These are phyloP conservation scores for Pseudachorutes palmiensis DNA, from an alignment of 1,140 invertebrate species.

Conservation along the genomic window DNA sequence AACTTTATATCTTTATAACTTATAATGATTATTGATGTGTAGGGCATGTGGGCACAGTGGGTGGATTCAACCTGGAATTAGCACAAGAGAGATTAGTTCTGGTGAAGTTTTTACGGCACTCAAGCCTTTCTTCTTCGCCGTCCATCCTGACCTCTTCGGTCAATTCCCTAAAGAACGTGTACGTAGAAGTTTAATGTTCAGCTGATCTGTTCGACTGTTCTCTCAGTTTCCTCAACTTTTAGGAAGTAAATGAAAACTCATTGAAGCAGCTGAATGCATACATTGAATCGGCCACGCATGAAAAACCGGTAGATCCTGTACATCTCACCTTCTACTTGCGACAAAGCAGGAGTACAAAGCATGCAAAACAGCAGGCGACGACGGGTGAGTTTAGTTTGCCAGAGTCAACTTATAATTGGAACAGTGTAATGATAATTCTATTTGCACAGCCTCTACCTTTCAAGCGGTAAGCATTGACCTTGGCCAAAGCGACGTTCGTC, in stretches of 20 bases:
- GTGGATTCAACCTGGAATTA: background rate
- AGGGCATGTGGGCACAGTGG: too few relatives aligned
- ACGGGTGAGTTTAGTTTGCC: too few relatives aligned
- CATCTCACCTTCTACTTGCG: slow-evolving; percentile 63
- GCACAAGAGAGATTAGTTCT: slow-evolving; percentile 47
- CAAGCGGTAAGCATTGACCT: slow-evolving; percentile 43
- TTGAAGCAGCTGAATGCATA: slow-evolving; percentile 77
- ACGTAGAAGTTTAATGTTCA: slow-evolving; percentile 36
- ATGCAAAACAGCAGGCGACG: too few relatives aligned
- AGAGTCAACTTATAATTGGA: too few relatives aligned
- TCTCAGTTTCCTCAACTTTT: background rate
- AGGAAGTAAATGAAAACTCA: slow-evolving; percentile 84
- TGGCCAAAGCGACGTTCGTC: slow-evolving; percentile 57
- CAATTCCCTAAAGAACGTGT: slow-evolving; percentile 79
- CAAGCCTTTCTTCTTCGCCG: slow-evolving; percentile 86
- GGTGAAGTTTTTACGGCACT: slow-evolving; percentile 79
- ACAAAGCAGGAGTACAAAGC: too few relatives aligned
- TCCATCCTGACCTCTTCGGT: slow-evolving; percentile 90
- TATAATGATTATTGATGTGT: too few relatives aligned
- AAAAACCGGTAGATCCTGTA: slow-evolving; percentile 49
- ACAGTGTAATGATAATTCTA: too few relatives aligned
- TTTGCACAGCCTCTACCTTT: slow-evolving; percentile 26
- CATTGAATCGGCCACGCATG: slow-evolving; percentile 62
- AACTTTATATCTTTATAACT: too few relatives aligned
- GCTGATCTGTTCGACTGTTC: background rate